phyloP scores from a whole-genome alignment of 2,888 invertebrate species.

The Synanthedon formicaeformis region DNA sequence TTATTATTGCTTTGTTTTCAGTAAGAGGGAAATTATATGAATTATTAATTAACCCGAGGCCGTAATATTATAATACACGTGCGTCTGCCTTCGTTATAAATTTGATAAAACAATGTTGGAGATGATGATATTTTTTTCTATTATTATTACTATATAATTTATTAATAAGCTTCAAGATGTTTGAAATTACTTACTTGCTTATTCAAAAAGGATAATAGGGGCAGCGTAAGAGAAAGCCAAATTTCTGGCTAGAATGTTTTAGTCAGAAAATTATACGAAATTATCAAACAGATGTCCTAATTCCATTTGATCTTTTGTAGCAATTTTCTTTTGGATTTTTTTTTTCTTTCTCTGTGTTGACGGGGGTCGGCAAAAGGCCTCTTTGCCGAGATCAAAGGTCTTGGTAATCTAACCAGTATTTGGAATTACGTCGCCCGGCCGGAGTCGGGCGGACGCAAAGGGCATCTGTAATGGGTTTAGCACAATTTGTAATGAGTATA shows the following conservation, averaged over 20 bases:
- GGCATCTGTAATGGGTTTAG: constrained; percentile 13
- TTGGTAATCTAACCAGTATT: constrained; percentile 12
- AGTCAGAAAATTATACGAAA: constrained; percentile 3
- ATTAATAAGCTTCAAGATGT: too few relatives aligned
- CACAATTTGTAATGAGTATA: constrained; percentile 13
- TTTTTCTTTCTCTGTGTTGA: constrained; percentile 10
- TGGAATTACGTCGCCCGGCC: constrained; percentile 4
- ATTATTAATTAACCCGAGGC: constrained; percentile 36
- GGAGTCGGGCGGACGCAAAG: constrained; percentile 9
- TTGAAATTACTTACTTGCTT: too few relatives aligned
- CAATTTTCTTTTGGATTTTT: constrained; percentile 1
- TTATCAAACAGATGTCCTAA: background rate
- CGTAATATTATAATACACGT: constrained; percentile 18
- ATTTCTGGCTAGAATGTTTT: too few relatives aligned
- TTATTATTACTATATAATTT: too few relatives aligned
- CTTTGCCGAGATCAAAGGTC: constrained; percentile 12
- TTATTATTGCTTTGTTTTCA: constrained; percentile 35
- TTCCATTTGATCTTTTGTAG: constrained; percentile 1
- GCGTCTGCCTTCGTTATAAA: constrained; percentile 9
- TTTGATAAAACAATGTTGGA: too few relatives aligned
- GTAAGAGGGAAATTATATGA: constrained; percentile 19
- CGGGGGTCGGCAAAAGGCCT: constrained; percentile 10
- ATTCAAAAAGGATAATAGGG: too few relatives aligned
- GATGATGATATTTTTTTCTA: too few relatives aligned
- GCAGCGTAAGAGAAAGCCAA: too few relatives aligned